Conservation (phyloP, 2,113 vertebrate genomes). For the Notarius lentiginosus region DNA sequence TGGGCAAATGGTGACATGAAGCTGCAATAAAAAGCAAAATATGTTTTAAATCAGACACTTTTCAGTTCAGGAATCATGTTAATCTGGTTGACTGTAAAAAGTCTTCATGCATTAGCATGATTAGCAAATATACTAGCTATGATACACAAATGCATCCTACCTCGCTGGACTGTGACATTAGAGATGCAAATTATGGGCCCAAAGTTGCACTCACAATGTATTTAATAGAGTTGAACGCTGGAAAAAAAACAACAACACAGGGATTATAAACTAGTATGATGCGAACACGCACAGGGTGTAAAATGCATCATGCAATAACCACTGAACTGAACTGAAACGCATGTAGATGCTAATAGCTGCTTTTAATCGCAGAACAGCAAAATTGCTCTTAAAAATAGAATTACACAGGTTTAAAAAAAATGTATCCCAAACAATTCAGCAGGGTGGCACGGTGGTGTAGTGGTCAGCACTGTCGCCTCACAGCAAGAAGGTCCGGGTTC, state of each 20-base stretch:
- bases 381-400: background rate
- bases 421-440: too few relatives aligned
- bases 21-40: background rate
- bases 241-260: background rate
- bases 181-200: background rate
- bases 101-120: background rate
- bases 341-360: background rate
- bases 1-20: constrained; percentile 12
- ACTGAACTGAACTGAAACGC: background rate
- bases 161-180: background rate
- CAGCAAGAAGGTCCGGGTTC: too few relatives aligned
- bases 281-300: background rate
- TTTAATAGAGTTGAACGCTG: background rate
- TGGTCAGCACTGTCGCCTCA: too few relatives aligned
- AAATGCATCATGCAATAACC: background rate
- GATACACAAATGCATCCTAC: background rate
- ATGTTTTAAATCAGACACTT: background rate
- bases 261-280: background rate
- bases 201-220: background rate
- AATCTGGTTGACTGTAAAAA: background rate
- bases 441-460: too few relatives aligned
- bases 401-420: background rate
- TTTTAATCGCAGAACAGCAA: background rate
- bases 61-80: background rate
- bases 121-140: background rate